phyloP scores from a whole-genome alignment of 2,113 vertebrate genomes.

The Larimichthys crocea region DNA sequence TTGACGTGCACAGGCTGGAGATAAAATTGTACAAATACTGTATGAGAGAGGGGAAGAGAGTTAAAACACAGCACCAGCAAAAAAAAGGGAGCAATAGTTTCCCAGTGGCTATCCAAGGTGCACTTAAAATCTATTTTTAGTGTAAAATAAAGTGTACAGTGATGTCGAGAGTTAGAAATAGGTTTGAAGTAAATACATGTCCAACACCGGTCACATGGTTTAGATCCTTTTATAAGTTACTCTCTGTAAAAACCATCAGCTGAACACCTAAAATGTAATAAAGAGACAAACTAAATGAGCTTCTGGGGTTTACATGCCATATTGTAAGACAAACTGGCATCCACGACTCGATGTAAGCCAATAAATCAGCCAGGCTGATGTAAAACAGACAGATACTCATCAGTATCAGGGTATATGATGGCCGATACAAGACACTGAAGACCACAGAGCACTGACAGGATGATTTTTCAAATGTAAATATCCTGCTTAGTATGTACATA shows the following conservation, averaged over 20 bases:
- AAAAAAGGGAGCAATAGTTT: conserved; percentile 1
- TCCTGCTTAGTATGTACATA: background rate
- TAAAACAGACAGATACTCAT: background rate
- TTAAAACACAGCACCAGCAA: conserved; percentile 9
- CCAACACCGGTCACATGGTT: background rate
- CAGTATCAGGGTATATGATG: no score
- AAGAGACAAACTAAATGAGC: background rate
- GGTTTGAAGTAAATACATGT: background rate
- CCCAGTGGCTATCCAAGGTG: background rate
- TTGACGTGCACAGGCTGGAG: conserved; percentile 26
- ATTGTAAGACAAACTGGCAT: background rate
- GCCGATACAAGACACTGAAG: background rate
- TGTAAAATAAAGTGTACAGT: background rate
- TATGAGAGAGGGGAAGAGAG: conserved; percentile 29
- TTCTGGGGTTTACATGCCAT: no score
- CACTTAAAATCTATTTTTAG: background rate
- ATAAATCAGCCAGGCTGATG: background rate
- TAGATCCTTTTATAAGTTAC: background rate
- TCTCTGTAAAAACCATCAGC: background rate
- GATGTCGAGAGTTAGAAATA: background rate
- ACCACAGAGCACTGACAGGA: no score
- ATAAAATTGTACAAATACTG: conserved; percentile 33
- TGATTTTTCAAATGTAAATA: background rate
- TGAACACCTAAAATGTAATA: background rate
- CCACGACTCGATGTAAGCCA: background rate